Conservation (phyloP, 2,113 vertebrate species). For the Dunckerocampus dactyliophorus region DNA sequence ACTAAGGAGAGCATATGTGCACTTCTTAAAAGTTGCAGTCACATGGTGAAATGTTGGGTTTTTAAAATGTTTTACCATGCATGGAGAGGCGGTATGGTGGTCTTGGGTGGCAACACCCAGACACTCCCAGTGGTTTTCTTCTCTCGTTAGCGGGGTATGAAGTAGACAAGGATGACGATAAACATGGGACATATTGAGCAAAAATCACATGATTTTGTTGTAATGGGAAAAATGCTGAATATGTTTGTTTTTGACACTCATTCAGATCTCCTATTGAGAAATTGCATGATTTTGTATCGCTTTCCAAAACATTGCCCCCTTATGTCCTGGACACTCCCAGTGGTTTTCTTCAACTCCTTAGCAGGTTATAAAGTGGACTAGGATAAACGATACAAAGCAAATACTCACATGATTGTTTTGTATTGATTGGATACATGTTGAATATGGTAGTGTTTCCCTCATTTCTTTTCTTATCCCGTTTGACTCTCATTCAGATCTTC, state of each 20-base stretch:
- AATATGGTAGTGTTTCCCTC: not conserved
- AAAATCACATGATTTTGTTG: not conserved
- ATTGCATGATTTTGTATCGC: too few species aligned
- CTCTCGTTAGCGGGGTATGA: not conserved
- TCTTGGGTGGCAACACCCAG: slow-evolving; percentile 58
- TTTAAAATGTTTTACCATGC: slow-evolving; percentile 28
- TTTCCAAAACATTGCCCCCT: too few species aligned
- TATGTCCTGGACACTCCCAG: too few species aligned
- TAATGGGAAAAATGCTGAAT: too few species aligned
- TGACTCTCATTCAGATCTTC: slow-evolving; percentile 12
- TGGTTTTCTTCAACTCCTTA: too few species aligned
- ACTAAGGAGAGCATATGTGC: slow-evolving; percentile 28
- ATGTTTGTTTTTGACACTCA: too few species aligned
- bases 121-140: slow-evolving; percentile 35
- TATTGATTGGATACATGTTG: slow-evolving; percentile 1
- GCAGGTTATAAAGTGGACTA: too few species aligned
- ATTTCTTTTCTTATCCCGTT: not conserved
- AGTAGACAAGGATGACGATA: not conserved
- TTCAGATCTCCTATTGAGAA: too few species aligned
- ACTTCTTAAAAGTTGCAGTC: slow-evolving; percentile 35
- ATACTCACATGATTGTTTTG: slow-evolving; percentile 11
- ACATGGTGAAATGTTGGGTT: slow-evolving; percentile 41
- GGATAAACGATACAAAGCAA: too few species aligned
- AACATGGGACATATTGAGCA: not conserved
- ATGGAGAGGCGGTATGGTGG: slow-evolving; percentile 19